A percentile compares a stretch with the other conserved stretches of the same genome.
Conservation (phyloP, 2,113 vertebrate species). For the Colius striatus region DNA sequence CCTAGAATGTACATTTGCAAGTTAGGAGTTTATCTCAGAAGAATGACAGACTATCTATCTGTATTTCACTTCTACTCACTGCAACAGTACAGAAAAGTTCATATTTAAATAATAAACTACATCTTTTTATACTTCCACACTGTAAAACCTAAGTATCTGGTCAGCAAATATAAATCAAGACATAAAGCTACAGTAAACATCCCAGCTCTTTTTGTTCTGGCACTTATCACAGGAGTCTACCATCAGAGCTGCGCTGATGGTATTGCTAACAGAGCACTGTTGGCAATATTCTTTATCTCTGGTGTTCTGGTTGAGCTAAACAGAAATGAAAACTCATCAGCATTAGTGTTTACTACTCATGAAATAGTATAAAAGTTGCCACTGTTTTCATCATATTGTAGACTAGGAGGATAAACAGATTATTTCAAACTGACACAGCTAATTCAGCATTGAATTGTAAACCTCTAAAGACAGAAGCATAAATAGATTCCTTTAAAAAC, state of each 20-base stretch:
- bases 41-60: not conserved
- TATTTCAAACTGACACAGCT: not conserved
- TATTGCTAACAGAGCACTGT: not conserved
- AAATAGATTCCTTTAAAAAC: not conserved
- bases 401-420: not conserved
- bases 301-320: not conserved
- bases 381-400: not conserved
- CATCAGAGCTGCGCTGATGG: not conserved
- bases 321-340: not conserved
- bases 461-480: not conserved
- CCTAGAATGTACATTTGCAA: not conserved
- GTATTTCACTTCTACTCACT: not conserved
- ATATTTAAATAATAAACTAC: no score
- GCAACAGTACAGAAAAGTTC: not conserved
- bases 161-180: not conserved
- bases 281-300: not conserved
- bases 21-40: not conserved
- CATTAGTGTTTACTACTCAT: not conserved
- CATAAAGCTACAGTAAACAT: not conserved
- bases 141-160: not conserved
- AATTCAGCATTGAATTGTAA: not conserved
- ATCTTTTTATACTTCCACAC: not conserved
- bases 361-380: not conserved
- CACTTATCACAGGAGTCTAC: not conserved
- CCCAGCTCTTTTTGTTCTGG: not conserved